phyloP scores from a whole-genome alignment of 2,888 invertebrate species.

The Andrena bicolor region DNA sequence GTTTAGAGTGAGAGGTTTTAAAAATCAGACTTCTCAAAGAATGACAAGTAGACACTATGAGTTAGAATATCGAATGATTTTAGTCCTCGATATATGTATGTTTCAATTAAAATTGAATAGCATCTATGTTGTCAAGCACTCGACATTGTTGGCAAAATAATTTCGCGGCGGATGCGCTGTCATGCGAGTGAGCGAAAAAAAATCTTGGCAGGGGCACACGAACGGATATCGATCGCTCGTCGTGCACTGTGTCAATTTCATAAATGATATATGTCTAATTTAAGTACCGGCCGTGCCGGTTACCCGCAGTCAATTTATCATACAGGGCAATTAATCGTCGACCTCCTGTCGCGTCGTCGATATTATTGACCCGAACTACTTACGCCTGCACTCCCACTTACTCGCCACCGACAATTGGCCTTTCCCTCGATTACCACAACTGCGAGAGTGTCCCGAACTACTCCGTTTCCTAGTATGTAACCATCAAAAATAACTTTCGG shows the following conservation, averaged over 20 bases:
- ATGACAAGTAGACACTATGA: too few species aligned
- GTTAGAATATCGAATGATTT: too few species aligned
- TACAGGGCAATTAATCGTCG: conserved; percentile 61
- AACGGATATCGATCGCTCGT: conserved; percentile 51
- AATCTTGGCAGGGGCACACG: conserved; percentile 30
- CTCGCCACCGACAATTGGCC: neutral
- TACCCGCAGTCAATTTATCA: conserved; percentile 61
- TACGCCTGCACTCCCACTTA: conserved; percentile 1
- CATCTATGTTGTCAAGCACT: neutral
- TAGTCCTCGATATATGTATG: too few species aligned
- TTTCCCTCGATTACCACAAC: neutral
- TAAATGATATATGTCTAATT: conserved; percentile 65
- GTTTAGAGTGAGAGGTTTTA: too few species aligned
- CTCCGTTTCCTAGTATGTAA: too few species aligned
- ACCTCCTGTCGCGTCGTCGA: conserved; percentile 40
- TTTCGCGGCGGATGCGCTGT: neutral
- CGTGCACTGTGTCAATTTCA: conserved; percentile 61
- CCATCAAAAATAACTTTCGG: neutral
- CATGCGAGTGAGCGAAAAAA: neutral
- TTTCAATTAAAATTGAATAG: neutral
- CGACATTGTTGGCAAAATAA: neutral
- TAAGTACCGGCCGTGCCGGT: conserved; percentile 52
- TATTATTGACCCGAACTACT: conserved; percentile 65
- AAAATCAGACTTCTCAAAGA: too few species aligned
- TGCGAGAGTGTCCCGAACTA: neutral